A percentile compares a stretch with the other conserved stretches of the same genome.
Evolutionary conservation across 2,797 vertebrate genomes (phyloP).

Genomic region (Sebastes diploproa): DNA sequence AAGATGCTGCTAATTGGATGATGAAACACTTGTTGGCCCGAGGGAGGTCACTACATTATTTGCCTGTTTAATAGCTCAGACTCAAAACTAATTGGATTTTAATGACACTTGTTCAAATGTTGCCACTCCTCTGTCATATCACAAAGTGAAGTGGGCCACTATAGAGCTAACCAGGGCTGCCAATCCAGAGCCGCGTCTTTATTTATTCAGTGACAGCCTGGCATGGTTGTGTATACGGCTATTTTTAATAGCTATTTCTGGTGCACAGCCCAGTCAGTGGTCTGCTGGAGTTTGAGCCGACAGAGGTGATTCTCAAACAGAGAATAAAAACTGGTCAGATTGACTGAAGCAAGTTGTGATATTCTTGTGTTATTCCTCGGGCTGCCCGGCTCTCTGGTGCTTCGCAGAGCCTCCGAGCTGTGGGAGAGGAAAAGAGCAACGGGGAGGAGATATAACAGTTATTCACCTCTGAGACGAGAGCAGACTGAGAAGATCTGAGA

Average conservation of each 20-base stretch:
- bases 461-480: conserved; percentile 59
- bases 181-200: conserved; percentile 46
- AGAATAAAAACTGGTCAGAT: conserved; percentile 49
- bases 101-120: conserved; percentile 10
- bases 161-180: conserved; percentile 12
- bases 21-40: conserved; percentile 6
- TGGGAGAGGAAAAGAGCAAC: conserved; percentile 47
- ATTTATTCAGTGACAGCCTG: conserved; percentile 49
- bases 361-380: conserved; percentile 57
- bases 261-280: conserved; percentile 48
- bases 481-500: conserved; percentile 59
- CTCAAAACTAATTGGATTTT: conserved; percentile 31
- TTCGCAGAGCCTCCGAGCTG: conserved; percentile 56
- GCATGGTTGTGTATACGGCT: conserved; percentile 34
- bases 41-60: conserved; percentile 1
- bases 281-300: conserved; percentile 45
- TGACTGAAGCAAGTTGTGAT: conserved; percentile 57
- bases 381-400: conserved; percentile 54
- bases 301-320: conserved; percentile 51
- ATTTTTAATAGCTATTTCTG: conserved; percentile 56
- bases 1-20: conserved; percentile 31
- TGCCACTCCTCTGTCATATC: background rate
- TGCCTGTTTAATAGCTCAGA: conserved; percentile 33
- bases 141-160: conserved; percentile 39
- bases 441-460: conserved; percentile 61